Percentiles rank a stretch among this genome's conserved stretches.
Evolutionary conservation across 2,888 invertebrate genomes (phyloP).

Genomic region (Laspeyria flexula): DNA sequence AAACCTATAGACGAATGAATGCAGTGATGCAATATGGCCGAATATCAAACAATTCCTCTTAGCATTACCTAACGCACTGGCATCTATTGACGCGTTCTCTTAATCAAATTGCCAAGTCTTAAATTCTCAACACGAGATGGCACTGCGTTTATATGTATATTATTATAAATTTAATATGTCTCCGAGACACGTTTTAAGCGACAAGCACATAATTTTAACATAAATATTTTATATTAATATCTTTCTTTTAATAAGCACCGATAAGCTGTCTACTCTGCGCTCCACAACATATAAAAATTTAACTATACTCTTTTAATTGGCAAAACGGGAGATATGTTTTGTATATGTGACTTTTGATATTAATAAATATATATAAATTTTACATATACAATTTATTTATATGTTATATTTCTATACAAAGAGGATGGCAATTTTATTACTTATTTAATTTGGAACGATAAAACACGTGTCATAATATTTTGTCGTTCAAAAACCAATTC

Average conservation of each 20-base stretch:
- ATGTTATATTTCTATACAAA: slow-evolving; percentile 14
- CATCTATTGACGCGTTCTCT: slow-evolving; percentile 13
- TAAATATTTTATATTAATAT: slow-evolving; percentile 13
- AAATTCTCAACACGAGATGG: slow-evolving; percentile 15
- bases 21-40: neutral
- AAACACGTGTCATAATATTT: neutral
- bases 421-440: slow-evolving; percentile 15
- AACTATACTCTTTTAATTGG: slow-evolving; percentile 74
- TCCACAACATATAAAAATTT: slow-evolving; percentile 60
- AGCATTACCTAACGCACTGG: slow-evolving; percentile 15
- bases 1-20: slow-evolving; percentile 12
- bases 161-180: slow-evolving; percentile 21
- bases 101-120: neutral
- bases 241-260: slow-evolving; percentile 42
- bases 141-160: slow-evolving; percentile 9
- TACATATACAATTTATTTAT: slow-evolving; percentile 6
- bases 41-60: slow-evolving; percentile 44
- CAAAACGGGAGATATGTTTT: slow-evolving; percentile 83
- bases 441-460: neutral
- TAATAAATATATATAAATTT: slow-evolving; percentile 26
- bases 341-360: slow-evolving; percentile 41
- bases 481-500: neutral
- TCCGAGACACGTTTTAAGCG: slow-evolving; percentile 38
- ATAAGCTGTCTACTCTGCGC: slow-evolving; percentile 49
- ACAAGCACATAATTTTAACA: slow-evolving; percentile 9